Evolutionary conservation across 2,888 invertebrate genomes (phyloP), one percentile per base, ranked within the genome.

Genomic region (Ischnus inquisitorius): DNA sequence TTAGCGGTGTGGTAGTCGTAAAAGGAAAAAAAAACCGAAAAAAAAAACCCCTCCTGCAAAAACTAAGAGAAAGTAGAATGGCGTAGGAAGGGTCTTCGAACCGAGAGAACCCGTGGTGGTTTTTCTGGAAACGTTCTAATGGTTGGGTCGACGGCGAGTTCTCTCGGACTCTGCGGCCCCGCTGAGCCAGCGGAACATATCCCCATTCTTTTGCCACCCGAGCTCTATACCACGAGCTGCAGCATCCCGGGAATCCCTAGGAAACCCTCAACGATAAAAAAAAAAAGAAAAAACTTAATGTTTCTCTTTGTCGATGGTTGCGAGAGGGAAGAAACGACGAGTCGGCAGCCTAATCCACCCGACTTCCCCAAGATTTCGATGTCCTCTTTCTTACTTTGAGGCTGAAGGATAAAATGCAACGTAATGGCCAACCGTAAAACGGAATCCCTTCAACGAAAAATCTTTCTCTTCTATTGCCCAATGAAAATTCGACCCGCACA

Each of bases 81-180:
- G 57, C 84, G 60, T 65, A 51, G 75, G 34, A 75, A 75, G 71
- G 79, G 79, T 82, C 75, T 67, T 62, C 79, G 79, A 75, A 82
- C 57, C 75, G 74, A 84, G 82, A 60, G 60, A 60, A 60, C 28
- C 60, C 75, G 60, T 22, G 41, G 46, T 60, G 75, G 75, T 84
- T 84, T 84, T 84, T 82, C 82, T 84, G 54, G 74, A 76, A 81
- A 78, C 84, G 84, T 84, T 60, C 84, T 84, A 84, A 84, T 84
- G 81, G 81, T 57, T 75, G 69, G 69, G 75, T 75, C 75, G 64
- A 48, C 62, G 69, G 78, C 64, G 72, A 62, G 69, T 74, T 54
- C 62, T 78, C 64, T 78, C 64, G 74, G 81, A 81, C 81, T 74
- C 81, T 74, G 51, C 78, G 78, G 78, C 81, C 71, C 71, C 77